Evolutionary conservation across 2,113 vertebrate genomes (phyloP), one percentile per base, ranked within the genome.

Genomic region (Salminus brasiliensis): DNA sequence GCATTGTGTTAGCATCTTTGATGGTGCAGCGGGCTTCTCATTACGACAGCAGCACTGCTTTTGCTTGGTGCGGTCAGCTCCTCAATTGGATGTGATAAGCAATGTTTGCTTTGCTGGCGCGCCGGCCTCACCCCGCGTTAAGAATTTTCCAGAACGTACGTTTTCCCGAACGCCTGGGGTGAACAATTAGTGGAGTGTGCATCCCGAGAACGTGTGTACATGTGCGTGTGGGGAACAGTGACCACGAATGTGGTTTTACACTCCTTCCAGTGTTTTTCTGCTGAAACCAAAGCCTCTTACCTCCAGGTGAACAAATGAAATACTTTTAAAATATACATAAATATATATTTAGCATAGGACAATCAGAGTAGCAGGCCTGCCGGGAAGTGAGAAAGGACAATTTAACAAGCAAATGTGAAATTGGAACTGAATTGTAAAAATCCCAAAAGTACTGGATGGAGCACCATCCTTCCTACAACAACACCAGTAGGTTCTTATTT

Each of bases 1-100:
- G 52, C 72, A 60, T 69, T 53, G 53, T 55, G 59, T 62, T 72
- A 77, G 53, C 73, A 73, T 80, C 82, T 77, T 63, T 84, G 32
- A 71, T 62, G 36, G 30, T 6, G 41, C n/a, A 25, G 27, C 18
- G 21, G n/a, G 27, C 55, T 55, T 71, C 74, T 68, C 52, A 43
- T 67, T 39, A 81, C 52, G 47, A 23, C 30, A 62, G 47, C 49
- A 63, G 45, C 60, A 36, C 39, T 21, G 53, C 30, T 39, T 76
- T 32, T 59, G 30, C 21, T 67, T 76, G 5, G 27, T 36, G 39
- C 13, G 27, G 27, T 76, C 30, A 49, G 71, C 68, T 34, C 79
- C 25, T 45, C 67, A 47, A 43, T 72, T 78, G 66, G 36, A 73
- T n/a, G 57, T 59, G 57, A 69, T 55, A 4, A 69, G 47, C 25